Percentiles rank a stretch among this genome's conserved stretches.
These are phyloP conservation scores for Diarsia rubi DNA, from an alignment of 2,888 invertebrate species.

Conservation along the genomic window DNA sequence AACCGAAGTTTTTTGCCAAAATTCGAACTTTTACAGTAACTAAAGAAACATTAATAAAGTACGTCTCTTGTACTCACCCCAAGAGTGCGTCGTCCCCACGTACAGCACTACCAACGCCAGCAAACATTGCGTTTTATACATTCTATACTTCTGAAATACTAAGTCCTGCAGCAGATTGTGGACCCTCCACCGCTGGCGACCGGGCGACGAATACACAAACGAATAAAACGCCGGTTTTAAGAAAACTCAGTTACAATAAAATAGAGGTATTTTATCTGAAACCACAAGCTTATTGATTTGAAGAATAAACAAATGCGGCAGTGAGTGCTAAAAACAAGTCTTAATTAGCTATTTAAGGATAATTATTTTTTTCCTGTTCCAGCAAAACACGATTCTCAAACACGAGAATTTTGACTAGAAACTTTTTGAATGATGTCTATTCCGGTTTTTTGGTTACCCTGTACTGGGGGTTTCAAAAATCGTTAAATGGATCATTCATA, in stretches of 20 bases:
- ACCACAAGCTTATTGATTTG: neutral
- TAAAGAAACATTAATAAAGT: too few relatives aligned
- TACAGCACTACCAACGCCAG: conserved; percentile 77
- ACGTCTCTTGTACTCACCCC: conserved; percentile 79
- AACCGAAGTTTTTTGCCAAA: too few relatives aligned
- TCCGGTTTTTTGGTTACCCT: too few relatives aligned
- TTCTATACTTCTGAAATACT: conserved; percentile 78
- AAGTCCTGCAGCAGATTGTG: neutral
- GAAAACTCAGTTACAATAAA: neutral
- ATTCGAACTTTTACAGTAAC: too few relatives aligned
- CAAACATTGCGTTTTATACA: conserved; percentile 82
- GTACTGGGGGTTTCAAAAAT: too few relatives aligned
- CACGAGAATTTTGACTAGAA: too few relatives aligned
- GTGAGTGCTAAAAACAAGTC: neutral
- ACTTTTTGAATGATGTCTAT: too few relatives aligned
- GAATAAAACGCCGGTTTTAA: neutral
- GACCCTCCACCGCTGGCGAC: neutral
- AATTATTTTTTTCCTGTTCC: neutral
- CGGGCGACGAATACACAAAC: neutral
- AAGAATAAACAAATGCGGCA: neutral
- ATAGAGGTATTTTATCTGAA: neutral
- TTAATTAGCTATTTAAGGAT: neutral
- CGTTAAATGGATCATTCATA: too few relatives aligned
- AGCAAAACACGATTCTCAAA: neutral
- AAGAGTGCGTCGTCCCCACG: conserved; percentile 78